phyloP scores from a whole-genome alignment of 2,888 invertebrate species.

The Chymomyza fuscimana region DNA sequence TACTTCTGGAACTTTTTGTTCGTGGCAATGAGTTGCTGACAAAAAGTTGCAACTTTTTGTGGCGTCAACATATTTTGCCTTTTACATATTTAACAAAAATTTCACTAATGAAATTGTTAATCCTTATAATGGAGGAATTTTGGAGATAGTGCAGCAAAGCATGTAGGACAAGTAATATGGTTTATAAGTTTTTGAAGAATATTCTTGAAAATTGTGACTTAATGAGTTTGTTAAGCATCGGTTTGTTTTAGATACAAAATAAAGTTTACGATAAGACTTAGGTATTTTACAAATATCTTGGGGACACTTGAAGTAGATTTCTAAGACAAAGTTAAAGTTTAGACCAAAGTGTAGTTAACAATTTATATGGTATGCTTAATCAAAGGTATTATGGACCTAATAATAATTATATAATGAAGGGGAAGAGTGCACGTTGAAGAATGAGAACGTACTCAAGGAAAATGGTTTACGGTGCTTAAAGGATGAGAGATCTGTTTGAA shows the following conservation, averaged over 20 bases:
- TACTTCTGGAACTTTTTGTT: conserved; percentile 35
- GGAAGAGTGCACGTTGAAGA: too few relatives aligned
- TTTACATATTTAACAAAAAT: conserved; percentile 48
- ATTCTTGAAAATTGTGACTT: not conserved
- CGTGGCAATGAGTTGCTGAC: conserved; percentile 23
- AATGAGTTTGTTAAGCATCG: not conserved
- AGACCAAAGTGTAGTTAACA: conserved; percentile 27
- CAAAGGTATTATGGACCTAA: too few relatives aligned
- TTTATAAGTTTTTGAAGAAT: not conserved
- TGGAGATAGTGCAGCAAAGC: not conserved
- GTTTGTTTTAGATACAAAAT: not conserved
- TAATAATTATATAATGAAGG: too few relatives aligned
- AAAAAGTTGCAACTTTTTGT: conserved; percentile 32
- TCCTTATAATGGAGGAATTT: not conserved
- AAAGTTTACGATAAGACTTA: not conserved
- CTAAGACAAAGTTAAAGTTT: too few relatives aligned
- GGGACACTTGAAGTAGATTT: too few relatives aligned
- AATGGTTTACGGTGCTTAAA: too few relatives aligned
- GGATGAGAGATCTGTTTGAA: too few relatives aligned
- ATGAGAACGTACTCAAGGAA: too few relatives aligned
- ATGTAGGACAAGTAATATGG: too few relatives aligned
- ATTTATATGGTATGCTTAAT: not conserved
- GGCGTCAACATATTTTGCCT: conserved; percentile 47
- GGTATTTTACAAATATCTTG: not conserved
- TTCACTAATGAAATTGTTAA: conserved; percentile 35